Conservation (phyloP, 2,888 invertebrate genomes). For the Epinotia ramella region DNA sequence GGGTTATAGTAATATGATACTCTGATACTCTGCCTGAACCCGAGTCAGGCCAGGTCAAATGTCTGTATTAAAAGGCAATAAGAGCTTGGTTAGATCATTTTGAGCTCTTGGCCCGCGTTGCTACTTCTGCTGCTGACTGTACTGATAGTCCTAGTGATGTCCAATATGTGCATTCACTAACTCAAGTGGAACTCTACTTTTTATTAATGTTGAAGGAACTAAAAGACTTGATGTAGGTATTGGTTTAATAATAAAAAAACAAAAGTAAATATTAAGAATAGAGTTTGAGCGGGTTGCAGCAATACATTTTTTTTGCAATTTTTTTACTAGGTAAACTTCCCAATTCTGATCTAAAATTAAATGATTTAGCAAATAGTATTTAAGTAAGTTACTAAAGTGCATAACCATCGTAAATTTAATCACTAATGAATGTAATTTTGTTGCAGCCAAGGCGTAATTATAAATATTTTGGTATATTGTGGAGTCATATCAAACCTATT, state of each 20-base stretch:
- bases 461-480: constrained; percentile 93
- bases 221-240: neutral
- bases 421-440: constrained; percentile 55
- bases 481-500: constrained; percentile 92
- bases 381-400: neutral
- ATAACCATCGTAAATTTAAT: neutral
- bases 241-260: neutral
- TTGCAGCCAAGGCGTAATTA: constrained; percentile 95
- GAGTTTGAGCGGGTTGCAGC: neutral
- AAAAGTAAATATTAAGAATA: neutral
- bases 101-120: no score
- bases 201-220: no score
- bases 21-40: no score
- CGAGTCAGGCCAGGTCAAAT: no score
- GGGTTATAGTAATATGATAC: no score
- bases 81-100: no score
- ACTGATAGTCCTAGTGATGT: no score
- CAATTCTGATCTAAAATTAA: neutral
- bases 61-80: no score
- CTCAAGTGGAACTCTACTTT: no score
- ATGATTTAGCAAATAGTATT: neutral
- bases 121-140: no score
- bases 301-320: neutral
- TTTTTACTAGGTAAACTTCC: neutral
- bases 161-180: no score